Percentiles rank a stretch among this genome's conserved stretches.
phyloP scores from a whole-genome alignment of 2,113 vertebrate genomes.

The Albula glossodonta region DNA sequence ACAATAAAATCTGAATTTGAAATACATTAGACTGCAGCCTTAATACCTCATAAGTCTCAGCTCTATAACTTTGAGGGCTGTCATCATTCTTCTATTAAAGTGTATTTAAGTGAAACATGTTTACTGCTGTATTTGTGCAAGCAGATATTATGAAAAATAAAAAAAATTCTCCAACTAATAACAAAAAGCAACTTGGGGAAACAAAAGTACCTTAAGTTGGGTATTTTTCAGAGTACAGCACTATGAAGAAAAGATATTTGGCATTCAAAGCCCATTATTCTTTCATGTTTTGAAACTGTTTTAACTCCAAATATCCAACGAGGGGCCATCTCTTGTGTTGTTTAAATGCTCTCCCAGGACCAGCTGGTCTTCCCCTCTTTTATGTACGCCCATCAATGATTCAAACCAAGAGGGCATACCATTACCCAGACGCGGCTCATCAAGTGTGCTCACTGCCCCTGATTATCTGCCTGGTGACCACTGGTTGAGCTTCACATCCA shows the following conservation, averaged over 20 bases:
- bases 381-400: background rate
- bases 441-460: background rate
- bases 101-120: background rate
- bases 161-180: background rate
- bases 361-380: background rate
- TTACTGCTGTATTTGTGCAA: background rate
- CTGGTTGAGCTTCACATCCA: background rate
- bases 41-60: background rate
- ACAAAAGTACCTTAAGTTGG: background rate
- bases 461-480: background rate
- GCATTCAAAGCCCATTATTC: background rate
- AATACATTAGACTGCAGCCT: background rate
- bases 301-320: background rate
- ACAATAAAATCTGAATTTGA: background rate
- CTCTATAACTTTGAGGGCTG: background rate
- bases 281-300: background rate
- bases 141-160: background rate
- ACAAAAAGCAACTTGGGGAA: background rate
- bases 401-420: background rate
- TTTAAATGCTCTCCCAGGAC: background rate
- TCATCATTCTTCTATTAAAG: background rate
- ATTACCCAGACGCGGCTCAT: background rate
- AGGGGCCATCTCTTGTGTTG: background rate
- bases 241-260: background rate
- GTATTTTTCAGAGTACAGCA: background rate